These are phyloP conservation scores for Eristalinus aeneus DNA, from an alignment of 2,888 invertebrate species.

Conservation along the genomic window DNA sequence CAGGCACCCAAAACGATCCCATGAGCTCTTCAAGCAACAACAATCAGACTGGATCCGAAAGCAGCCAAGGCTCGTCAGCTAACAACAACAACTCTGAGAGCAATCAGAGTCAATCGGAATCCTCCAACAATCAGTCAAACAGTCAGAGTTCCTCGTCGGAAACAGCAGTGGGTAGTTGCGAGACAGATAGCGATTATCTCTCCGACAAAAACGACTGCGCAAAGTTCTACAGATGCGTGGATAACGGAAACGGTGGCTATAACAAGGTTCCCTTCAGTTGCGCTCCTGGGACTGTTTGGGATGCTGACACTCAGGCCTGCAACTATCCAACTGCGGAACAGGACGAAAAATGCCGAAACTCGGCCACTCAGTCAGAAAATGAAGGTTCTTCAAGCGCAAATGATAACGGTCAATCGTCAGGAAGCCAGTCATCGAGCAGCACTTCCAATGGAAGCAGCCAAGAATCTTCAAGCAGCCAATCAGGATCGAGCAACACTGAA, in stretches of 20 bases:
- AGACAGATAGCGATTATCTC: conserved; percentile 80
- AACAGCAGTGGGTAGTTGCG: conserved; percentile 78
- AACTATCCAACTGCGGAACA: conserved; percentile 78
- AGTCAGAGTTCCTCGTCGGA: conserved; percentile 42
- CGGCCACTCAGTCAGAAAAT: neutral
- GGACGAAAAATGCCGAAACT: conserved; percentile 75
- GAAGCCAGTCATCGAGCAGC: neutral
- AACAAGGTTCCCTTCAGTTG: conserved; percentile 84
- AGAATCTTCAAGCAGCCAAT: conserved; percentile 14
- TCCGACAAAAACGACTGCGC: conserved; percentile 82
- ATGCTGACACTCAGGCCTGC: conserved; percentile 79
- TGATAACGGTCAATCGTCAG: neutral
- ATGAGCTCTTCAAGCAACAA: conserved; percentile 8
- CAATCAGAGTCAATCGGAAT: conserved; percentile 40
- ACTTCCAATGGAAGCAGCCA: neutral
- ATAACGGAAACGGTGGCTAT: conserved; percentile 83
- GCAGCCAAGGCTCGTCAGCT: neutral
- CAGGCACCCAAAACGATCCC: neutral
- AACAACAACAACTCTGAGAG: conserved; percentile 67
- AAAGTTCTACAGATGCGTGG: conserved; percentile 86
- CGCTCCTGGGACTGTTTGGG: conserved; percentile 86
- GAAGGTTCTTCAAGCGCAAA: neutral
- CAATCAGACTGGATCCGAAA: neutral
- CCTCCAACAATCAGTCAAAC: conserved; percentile 62
- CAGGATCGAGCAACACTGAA: neutral